phyloP scores from a whole-genome alignment of 2,888 invertebrate genomes.

The Dicyrtomina minuta region DNA sequence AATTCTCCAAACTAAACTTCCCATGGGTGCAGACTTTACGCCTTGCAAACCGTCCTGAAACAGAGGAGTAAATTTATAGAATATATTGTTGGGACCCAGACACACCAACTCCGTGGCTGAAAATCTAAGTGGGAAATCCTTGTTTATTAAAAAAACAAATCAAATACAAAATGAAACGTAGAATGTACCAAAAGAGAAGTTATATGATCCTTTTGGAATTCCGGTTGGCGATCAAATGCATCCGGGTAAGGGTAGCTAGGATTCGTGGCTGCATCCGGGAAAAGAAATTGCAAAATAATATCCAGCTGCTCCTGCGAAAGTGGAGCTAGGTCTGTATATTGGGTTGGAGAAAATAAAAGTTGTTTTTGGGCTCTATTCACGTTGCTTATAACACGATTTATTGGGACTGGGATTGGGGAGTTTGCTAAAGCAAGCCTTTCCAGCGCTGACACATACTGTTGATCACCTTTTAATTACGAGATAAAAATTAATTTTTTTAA shows the following conservation, averaged over 20 bases:
- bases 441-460: slow-evolving; percentile 56
- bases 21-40: slow-evolving; percentile 75
- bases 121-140: too few species aligned
- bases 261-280: slow-evolving; percentile 80
- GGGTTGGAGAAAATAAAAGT: slow-evolving; percentile 46
- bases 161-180: too few species aligned
- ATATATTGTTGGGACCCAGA: too few species aligned
- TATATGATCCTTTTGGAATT: slow-evolving; percentile 42
- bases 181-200: slow-evolving; percentile 5
- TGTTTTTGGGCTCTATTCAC: slow-evolving; percentile 43
- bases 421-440: slow-evolving; percentile 56
- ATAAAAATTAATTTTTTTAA: too few species aligned
- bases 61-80: too few species aligned
- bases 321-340: slow-evolving; percentile 65
- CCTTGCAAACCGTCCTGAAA: slow-evolving; percentile 62
- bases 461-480: slow-evolving; percentile 49
- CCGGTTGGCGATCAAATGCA: slow-evolving; percentile 48
- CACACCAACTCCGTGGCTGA: too few species aligned
- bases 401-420: slow-evolving; percentile 51
- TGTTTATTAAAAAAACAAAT: too few species aligned
- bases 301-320: slow-evolving; percentile 74
- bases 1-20: slow-evolving; percentile 79
- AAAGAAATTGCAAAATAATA: slow-evolving; percentile 77
- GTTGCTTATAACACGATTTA: slow-evolving; percentile 45
- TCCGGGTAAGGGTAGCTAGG: slow-evolving; percentile 57